Evolutionary conservation across 2,888 invertebrate species (phyloP), one percentile per base, ranked within the genome.

Genomic region (Leptinotarsa peninsularis): DNA sequence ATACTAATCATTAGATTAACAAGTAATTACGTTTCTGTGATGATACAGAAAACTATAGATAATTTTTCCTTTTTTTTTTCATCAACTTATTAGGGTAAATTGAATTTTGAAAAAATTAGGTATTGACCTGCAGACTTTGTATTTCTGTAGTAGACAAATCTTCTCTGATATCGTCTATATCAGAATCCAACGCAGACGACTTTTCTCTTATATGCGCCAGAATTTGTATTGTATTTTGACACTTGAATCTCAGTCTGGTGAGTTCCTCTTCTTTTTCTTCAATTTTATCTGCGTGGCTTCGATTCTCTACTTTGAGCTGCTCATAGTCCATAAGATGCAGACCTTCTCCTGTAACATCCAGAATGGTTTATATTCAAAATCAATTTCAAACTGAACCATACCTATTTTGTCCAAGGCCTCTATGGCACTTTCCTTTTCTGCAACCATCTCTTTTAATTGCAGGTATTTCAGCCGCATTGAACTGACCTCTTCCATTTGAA

Each of bases 211-310:
- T 83, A 80, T 91, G 91, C 2, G 90, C 90, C 70, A 91, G 81
- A 23, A 85, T 88, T 84, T 90, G 90, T 21, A 90, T 89, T 0
- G 89, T 89, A 73, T 86, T 88, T 18, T 88, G 88, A 76, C 90
- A 90, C 85, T 89, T 90, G 76, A 85, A 85, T 69, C 90, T 85
- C 71, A 91, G 82, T 78, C 88, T 88, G 58, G 88, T 83, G 69
- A 91, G 80, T 82, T 91, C 90, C 83, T 90, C 90, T 79, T 91
- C 90, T 79, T 90, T 85, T 81, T 91, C 91, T 82, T 91, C 91
- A 73, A 91, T 89, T 85, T 91, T 91, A 81, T 91, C 91, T 71
- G 89, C 87, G 81, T 89, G 78, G 49, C 89, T 89, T 83, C 89
- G 89, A 81, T 91, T 90, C 83, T 91, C 90, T 77, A 90, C 89